A percentile compares a stretch with the other conserved stretches of the same genome.
These are phyloP conservation scores for Blastobasis adustella DNA, from an alignment of 2,888 invertebrate genomes.

Conservation along the genomic window DNA sequence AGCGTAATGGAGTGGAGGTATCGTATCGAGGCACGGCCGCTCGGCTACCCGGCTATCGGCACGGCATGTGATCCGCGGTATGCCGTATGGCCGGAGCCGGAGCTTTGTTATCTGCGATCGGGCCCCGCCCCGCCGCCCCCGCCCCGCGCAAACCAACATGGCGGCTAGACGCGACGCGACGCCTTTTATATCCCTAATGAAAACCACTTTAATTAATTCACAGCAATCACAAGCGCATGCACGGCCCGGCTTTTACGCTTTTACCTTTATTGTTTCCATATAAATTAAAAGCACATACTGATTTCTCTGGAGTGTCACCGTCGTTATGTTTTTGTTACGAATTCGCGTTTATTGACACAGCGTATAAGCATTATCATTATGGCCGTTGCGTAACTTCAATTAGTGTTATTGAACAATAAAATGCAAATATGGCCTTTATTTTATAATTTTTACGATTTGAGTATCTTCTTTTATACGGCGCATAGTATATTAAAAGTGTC, in stretches of 20 bases:
- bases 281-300: conserved; percentile 65
- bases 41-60: too few species aligned
- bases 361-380: conserved; percentile 39
- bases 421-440: conserved; percentile 8
- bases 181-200: conserved; percentile 62
- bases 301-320: conserved; percentile 71
- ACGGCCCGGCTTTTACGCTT: conserved; percentile 65
- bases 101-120: conserved; percentile 61
- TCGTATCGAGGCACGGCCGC: too few species aligned
- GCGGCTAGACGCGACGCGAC: conserved; percentile 20
- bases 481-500: too few species aligned
- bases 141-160: conserved; percentile 24
- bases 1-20: too few species aligned
- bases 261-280: conserved; percentile 72
- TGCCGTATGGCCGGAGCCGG: conserved; percentile 11
- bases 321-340: conserved; percentile 53
- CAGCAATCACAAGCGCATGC: conserved; percentile 64
- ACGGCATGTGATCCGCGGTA: too few species aligned
- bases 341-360: conserved; percentile 39
- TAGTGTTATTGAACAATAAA: conserved; percentile 35
- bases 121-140: conserved; percentile 37
- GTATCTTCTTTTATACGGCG: background rate
- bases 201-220: conserved; percentile 73
- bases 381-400: conserved; percentile 55
- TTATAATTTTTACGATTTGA: conserved; percentile 1